Conservation (phyloP, 2,113 vertebrate species). For the Ciconia boyciana region DNA sequence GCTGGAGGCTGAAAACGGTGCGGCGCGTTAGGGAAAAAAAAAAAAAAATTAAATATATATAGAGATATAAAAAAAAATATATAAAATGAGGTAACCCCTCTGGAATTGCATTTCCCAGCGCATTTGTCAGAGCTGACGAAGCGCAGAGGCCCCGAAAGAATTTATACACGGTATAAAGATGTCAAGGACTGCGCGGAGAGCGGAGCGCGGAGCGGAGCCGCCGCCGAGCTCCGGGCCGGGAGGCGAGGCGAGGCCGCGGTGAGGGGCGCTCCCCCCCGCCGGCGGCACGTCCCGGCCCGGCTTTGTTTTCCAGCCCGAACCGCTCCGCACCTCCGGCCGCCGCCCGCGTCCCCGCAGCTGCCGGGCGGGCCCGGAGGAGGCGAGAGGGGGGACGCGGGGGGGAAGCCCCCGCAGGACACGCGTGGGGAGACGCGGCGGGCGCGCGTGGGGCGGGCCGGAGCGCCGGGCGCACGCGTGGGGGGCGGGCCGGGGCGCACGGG, state of each 20-base stretch:
- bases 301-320: not conserved
- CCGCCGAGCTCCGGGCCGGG: not conserved
- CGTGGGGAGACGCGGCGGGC: not conserved
- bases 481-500: not conserved
- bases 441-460: not conserved
- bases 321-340: not conserved
- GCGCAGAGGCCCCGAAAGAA: conserved; percentile 67
- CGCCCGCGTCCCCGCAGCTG: not conserved
- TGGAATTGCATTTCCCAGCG: conserved; percentile 65
- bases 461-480: not conserved
- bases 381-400: not conserved
- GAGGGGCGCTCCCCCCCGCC: not conserved
- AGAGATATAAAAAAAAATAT: not conserved
- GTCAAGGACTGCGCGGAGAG: conserved; percentile 48
- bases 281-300: not conserved
- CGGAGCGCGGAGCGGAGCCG: not conserved
- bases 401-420: not conserved
- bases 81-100: conserved; percentile 59
- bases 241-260: not conserved
- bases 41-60: not conserved
- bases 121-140: conserved; percentile 74
- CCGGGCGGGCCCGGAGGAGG: not conserved
- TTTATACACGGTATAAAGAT: conserved; percentile 66
- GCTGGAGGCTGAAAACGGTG: not conserved
- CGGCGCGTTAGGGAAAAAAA: not conserved